Evolutionary conservation across 1,140 invertebrate genomes (phyloP).

Genomic region (Diorhabda elongata): DNA sequence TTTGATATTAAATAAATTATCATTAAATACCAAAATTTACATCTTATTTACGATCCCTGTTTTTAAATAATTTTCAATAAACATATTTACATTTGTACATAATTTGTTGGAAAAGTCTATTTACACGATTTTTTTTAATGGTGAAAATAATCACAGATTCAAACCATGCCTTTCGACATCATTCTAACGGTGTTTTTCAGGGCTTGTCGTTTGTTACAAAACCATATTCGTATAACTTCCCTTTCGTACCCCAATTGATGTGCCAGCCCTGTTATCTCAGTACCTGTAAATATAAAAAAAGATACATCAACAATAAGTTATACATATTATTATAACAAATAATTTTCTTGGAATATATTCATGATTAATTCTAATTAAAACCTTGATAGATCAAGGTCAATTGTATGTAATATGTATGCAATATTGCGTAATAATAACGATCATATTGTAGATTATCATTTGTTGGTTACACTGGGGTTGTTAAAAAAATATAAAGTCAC

Average conservation of each 20-base stretch:
- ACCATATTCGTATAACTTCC: conserved; percentile 98
- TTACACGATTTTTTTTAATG: conserved; percentile 17
- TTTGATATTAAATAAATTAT: conserved; percentile 6
- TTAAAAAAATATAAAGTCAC: too few relatives aligned
- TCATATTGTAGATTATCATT: too few relatives aligned
- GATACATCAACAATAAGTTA: neutral
- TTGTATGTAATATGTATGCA: too few relatives aligned
- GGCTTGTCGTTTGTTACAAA: conserved; percentile 97
- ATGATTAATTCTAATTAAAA: too few relatives aligned
- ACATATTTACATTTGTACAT: conserved; percentile 10
- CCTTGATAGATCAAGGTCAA: too few relatives aligned
- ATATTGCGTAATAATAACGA: too few relatives aligned
- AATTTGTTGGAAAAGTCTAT: conserved; percentile 7
- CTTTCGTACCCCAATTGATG: conserved; percentile 94
- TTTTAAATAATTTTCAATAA: neutral
- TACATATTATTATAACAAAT: too few relatives aligned
- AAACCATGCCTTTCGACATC: conserved; percentile 77
- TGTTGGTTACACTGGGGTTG: too few relatives aligned
- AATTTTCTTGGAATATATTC: too few relatives aligned
- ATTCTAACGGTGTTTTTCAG: conserved; percentile 91
- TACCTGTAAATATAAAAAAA: conserved; percentile 61
- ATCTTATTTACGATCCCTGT: neutral
- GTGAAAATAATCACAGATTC: conserved; percentile 26
- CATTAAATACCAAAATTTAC: conserved; percentile 3
- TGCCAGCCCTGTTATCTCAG: conserved; percentile 92